Evolutionary conservation across 2,888 invertebrate genomes (phyloP), one percentile per base, ranked within the genome.

Genomic region (Toxonevra muliebris): DNA sequence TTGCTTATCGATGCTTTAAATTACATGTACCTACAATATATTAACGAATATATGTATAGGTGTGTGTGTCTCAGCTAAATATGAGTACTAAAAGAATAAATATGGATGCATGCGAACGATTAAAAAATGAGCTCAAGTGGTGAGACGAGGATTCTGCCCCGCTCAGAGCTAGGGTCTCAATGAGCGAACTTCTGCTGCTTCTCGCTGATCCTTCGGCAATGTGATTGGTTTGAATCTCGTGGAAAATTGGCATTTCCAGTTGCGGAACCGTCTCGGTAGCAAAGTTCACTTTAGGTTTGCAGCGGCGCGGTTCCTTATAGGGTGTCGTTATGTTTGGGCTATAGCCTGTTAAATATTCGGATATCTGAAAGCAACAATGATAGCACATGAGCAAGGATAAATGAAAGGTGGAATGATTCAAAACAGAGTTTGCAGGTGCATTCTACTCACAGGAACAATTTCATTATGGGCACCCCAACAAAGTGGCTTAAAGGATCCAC

Each of bases 401-500:
- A 13, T n/a, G 64, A 64, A 59, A 30, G 30, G 48, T 54, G 43
- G 30, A 20, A 12, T 48, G 8, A n/a, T 13, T 48, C 4, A 48
- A 30, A 30, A 30, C 30, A n/a, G 30, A 30, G 30, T 7, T 30
- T 30, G 30, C 30, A 30, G 30, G 30, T 2, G 30, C 30, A 30
- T 30, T 2, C 7, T 30, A 30, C 30, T 30, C 7, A 30, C 30
- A 30, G 30, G 30, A 48, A n/a, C 15, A 13, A 48, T 48, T 4
- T 48, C 50, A 48, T 48, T 48, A 48, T 17, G 54, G 61, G 87
- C 86, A 71, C 87, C 88, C 85, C 87, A 88, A 78, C 90, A 90
- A 59, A 89, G 82, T 2, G 89, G 88, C 73, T 89, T 89, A 81
- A 90, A 90, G 15, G 89, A 88, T 30, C 90, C 90, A 68, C 84